phyloP scores from a whole-genome alignment of 2,888 invertebrate genomes.

The Drosophila nigritarsus region DNA sequence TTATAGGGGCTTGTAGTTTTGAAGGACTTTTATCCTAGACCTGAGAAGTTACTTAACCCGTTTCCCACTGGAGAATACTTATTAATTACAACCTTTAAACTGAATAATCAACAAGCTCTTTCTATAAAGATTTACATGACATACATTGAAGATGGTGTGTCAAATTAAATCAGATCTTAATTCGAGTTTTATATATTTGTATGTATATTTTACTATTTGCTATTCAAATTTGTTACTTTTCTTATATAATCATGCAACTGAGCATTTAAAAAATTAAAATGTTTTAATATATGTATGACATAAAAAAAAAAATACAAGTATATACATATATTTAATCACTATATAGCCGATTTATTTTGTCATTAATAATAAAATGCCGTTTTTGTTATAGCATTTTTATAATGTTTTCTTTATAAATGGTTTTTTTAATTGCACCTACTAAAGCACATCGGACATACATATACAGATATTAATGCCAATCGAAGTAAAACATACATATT shows the following conservation, averaged over 20 bases:
- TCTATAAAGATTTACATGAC: neutral
- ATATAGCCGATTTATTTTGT: neutral
- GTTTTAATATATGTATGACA: neutral
- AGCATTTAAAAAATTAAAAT: neutral
- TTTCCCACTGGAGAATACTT: conserved; percentile 39
- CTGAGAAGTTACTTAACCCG: conserved; percentile 2
- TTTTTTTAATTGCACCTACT: neutral
- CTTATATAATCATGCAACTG: neutral
- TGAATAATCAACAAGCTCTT: neutral
- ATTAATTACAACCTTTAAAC: conserved; percentile 1
- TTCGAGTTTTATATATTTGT: neutral
- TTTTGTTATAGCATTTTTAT: neutral
- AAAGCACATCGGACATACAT: neutral
- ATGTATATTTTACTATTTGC: neutral
- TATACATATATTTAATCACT: neutral
- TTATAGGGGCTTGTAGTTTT: neutral
- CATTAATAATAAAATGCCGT: neutral
- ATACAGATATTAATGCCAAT: neutral
- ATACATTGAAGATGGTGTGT: neutral
- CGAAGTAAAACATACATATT: neutral
- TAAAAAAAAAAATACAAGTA: neutral
- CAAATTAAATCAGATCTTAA: neutral
- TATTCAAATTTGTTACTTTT: neutral
- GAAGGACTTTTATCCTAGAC: conserved; percentile 12
- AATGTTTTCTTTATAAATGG: neutral